Evolutionary conservation across 2,888 invertebrate genomes (phyloP).

Genomic region (Pteria penguin): DNA sequence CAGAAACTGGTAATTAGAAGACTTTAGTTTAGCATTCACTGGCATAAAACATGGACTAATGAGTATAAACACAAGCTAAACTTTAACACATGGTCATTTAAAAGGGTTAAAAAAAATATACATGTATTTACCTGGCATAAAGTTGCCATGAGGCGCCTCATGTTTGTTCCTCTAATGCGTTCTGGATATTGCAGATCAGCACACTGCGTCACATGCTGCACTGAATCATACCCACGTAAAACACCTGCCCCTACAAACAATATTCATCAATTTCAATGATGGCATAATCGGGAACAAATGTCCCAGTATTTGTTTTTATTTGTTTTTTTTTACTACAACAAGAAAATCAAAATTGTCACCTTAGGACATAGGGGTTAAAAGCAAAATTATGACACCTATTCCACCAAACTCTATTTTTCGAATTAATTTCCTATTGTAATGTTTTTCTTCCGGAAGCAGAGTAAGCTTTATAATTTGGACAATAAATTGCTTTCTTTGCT

Average conservation of each 20-base stretch:
- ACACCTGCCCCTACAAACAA: conserved; percentile 18
- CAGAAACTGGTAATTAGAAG: conserved; percentile 5
- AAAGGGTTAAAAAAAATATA: conserved; percentile 3
- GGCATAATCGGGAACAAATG: conserved; percentile 1
- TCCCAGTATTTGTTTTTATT: not conserved
- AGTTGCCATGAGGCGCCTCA: conserved; percentile 29
- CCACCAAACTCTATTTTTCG: not conserved
- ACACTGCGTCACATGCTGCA: conserved; percentile 7
- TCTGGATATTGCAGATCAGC: conserved; percentile 16
- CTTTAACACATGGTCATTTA: too few relatives aligned
- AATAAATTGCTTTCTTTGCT: too few relatives aligned
- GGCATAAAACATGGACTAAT: conserved; percentile 10
- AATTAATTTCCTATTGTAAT: not conserved
- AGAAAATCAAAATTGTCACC: not conserved
- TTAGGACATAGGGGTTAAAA: conserved; percentile 3
- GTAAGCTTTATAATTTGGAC: too few relatives aligned
- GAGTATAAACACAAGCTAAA: too few relatives aligned
- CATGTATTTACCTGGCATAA: conserved; percentile 13
- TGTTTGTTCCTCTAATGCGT: conserved; percentile 23
- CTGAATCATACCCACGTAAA: conserved; percentile 11
- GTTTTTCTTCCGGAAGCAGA: too few relatives aligned
- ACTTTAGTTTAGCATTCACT: not conserved
- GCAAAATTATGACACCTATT: not conserved
- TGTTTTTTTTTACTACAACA: not conserved
- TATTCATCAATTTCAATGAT: conserved; percentile 19